These are phyloP conservation scores for Heteromurus nitidus DNA, from an alignment of 2,888 invertebrate genomes.

Conservation along the genomic window DNA sequence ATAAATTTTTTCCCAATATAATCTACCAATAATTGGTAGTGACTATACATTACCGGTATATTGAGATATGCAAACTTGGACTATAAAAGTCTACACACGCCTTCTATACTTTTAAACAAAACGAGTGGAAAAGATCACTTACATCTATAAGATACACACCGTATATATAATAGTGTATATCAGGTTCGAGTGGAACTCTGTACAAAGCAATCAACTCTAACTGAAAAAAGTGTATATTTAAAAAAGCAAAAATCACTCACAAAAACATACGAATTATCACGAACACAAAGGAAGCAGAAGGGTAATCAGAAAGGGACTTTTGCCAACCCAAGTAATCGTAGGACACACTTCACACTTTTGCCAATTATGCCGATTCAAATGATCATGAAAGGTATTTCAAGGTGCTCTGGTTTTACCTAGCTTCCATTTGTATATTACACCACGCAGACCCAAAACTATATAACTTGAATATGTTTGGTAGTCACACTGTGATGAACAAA, in stretches of 20 bases:
- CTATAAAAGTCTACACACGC: no score
- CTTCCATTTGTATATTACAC: not conserved
- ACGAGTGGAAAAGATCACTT: no score
- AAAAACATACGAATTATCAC: not conserved
- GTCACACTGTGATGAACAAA: no score
- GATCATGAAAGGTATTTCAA: constrained; percentile 56
- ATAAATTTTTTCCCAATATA: no score
- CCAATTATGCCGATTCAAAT: constrained; percentile 44
- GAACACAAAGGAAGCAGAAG: constrained; percentile 2
- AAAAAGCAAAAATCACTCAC: constrained; percentile 8
- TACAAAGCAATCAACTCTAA: not conserved
- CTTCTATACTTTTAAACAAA: no score
- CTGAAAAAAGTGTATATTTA: not conserved
- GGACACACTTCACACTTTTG: constrained; percentile 46
- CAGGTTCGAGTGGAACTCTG: constrained; percentile 5
- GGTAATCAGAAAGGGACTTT: not conserved
- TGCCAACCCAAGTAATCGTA: constrained; percentile 9
- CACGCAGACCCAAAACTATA: not conserved
- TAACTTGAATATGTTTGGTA: no score
- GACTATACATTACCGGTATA: no score
- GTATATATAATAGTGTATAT: not conserved
- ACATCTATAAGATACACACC: no score
- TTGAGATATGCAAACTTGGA: no score
- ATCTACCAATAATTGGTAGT: no score
- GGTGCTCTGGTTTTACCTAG: constrained; percentile 59